A percentile compares a stretch with the other conserved stretches of the same genome.
Conservation (phyloP, 2,888 invertebrate genomes). For the Lissocephala sabroskyi region DNA sequence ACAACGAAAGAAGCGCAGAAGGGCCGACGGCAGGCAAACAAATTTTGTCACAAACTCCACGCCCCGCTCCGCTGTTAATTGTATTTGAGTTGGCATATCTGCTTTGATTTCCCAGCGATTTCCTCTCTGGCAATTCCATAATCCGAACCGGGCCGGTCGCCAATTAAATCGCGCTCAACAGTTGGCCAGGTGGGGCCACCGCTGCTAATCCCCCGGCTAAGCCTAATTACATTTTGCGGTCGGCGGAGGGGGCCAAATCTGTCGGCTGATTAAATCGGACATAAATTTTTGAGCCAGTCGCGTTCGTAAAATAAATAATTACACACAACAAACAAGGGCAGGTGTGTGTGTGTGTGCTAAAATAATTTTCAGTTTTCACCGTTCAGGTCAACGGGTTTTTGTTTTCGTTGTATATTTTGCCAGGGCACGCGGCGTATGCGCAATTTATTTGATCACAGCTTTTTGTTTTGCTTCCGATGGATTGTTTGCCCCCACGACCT, state of each 20-base stretch:
- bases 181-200: conserved; percentile 8
- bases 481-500: too few relatives aligned
- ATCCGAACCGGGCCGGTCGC: conserved; percentile 32
- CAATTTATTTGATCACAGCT: conserved; percentile 13
- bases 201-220: conserved; percentile 43
- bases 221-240: conserved; percentile 50
- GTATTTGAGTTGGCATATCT: not conserved
- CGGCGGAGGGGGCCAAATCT: not conserved
- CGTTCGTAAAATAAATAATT: conserved; percentile 31
- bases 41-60: too few relatives aligned
- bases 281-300: conserved; percentile 23
- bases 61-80: not conserved
- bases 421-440: conserved; percentile 11
- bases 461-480: not conserved
- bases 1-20: too few relatives aligned
- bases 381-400: not conserved
- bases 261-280: conserved; percentile 31
- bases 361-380: conserved; percentile 43
- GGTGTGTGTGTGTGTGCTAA: conserved; percentile 40
- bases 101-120: not conserved
- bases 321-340: conserved; percentile 20
- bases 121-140: conserved; percentile 23
- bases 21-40: too few relatives aligned
- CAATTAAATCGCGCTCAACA: conserved; percentile 39
- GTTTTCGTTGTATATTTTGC: not conserved